These are phyloP conservation scores for Autographa pulchrina DNA, from an alignment of 2,888 invertebrate species.

Conservation along the genomic window DNA sequence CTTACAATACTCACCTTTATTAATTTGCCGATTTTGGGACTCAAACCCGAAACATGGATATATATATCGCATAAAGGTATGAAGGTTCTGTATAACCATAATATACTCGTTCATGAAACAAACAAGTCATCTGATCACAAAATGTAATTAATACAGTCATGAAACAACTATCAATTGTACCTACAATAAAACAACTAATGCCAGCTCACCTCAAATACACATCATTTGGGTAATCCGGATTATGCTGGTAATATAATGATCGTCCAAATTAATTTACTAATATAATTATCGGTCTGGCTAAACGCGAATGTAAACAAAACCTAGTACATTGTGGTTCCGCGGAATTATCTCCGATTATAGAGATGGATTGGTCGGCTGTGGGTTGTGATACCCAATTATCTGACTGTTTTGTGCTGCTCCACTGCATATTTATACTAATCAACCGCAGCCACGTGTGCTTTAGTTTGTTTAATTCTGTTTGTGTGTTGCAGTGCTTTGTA, in stretches of 20 bases:
- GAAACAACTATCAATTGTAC: neutral
- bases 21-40: too few relatives aligned
- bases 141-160: neutral
- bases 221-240: conserved; percentile 51
- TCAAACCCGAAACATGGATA: too few relatives aligned
- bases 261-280: conserved; percentile 47
- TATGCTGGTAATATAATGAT: conserved; percentile 33
- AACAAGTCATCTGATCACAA: neutral
- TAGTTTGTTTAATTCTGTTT: conserved; percentile 27
- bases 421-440: conserved; percentile 58
- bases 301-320: conserved; percentile 50
- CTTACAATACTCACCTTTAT: too few relatives aligned
- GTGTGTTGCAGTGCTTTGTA: conserved; percentile 9
- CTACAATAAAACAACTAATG: neutral
- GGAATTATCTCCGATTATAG: conserved; percentile 48
- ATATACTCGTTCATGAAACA: neutral
- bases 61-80: too few relatives aligned
- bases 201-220: conserved; percentile 14
- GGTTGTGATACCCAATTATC: conserved; percentile 51
- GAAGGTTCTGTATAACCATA: too few relatives aligned
- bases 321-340: conserved; percentile 39
- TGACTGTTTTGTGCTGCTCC: conserved; percentile 49
- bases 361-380: conserved; percentile 40
- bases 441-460: conserved; percentile 43
- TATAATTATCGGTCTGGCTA: conserved; percentile 48